Conservation (phyloP, 2,888 invertebrate species). For the Scaptomyza reducta region DNA sequence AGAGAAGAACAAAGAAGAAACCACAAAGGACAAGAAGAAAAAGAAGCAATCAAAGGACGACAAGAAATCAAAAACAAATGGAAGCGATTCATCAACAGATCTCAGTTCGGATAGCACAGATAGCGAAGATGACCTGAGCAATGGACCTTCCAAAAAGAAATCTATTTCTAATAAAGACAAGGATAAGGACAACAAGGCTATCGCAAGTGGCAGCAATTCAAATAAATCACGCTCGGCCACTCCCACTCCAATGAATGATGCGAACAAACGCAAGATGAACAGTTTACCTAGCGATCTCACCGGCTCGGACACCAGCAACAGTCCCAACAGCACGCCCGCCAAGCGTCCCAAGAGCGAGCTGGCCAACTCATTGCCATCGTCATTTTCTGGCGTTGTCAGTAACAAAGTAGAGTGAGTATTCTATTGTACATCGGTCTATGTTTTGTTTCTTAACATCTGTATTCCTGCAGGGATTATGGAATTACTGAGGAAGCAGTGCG, state of each 20-base stretch:
- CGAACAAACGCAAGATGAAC: conserved; percentile 82
- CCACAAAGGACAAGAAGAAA: conserved; percentile 86
- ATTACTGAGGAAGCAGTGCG: conserved; percentile 97
- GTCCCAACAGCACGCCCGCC: conserved; percentile 83
- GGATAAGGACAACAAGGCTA: conserved; percentile 79
- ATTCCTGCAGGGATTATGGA: conserved; percentile 89
- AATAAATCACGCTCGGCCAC: conserved; percentile 84
- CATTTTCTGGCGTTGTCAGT: conserved; percentile 82
- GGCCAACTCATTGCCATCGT: conserved; percentile 81
- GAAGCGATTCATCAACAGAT: conserved; percentile 88
- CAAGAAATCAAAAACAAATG: conserved; percentile 84
- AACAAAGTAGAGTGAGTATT: conserved; percentile 82
- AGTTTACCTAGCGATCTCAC: conserved; percentile 84
- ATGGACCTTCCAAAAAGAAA: conserved; percentile 84
- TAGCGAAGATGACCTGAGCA: conserved; percentile 87
- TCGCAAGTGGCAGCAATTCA: conserved; percentile 51
- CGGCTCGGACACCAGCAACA: conserved; percentile 83
- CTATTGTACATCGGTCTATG: not conserved
- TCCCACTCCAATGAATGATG: conserved; percentile 80
- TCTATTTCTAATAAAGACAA: conserved; percentile 77
- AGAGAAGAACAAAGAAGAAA: conserved; percentile 85
- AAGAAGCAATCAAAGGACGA: conserved; percentile 87
- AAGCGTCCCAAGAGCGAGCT: conserved; percentile 82
- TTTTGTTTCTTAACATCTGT: not conserved
- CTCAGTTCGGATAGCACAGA: conserved; percentile 89